Evolutionary conservation across 2,113 vertebrate genomes (phyloP).

Genomic region (Atrichornis clamosus): DNA sequence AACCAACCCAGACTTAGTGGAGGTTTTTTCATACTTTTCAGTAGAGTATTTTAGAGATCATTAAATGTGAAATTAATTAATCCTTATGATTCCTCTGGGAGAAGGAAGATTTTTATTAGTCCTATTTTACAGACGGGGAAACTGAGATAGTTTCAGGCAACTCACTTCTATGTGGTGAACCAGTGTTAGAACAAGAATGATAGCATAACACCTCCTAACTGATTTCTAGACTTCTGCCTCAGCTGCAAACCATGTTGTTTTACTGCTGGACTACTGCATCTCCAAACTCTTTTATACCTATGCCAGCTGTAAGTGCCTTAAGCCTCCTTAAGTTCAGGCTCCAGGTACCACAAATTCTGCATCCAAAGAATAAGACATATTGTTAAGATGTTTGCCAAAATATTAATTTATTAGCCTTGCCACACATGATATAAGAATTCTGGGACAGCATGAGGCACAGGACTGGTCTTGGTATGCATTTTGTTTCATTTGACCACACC

Average conservation of each 20-base stretch:
- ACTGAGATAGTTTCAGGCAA: neutral
- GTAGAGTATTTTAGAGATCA: neutral
- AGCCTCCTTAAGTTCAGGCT: neutral
- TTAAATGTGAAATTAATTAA: slow-evolving; percentile 50
- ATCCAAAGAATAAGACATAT: neutral
- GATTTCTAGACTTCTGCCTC: neutral
- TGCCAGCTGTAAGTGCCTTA: neutral
- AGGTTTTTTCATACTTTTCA: neutral
- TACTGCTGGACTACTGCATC: neutral
- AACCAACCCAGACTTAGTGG: neutral
- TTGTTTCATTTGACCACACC: neutral
- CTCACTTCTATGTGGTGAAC: neutral
- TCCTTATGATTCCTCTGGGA: slow-evolving; percentile 11
- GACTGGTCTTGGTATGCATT: neutral
- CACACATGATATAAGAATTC: neutral
- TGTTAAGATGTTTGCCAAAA: neutral
- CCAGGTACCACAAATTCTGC: neutral
- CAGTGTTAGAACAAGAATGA: neutral
- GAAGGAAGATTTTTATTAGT: neutral
- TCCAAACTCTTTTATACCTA: neutral
- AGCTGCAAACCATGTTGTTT: neutral
- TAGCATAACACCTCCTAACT: neutral
- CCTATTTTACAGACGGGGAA: neutral
- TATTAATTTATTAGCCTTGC: neutral
- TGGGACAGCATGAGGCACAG: accelerated